Conservation (phyloP, 2,113 vertebrate genomes). For the Sapayoa aenigma region DNA sequence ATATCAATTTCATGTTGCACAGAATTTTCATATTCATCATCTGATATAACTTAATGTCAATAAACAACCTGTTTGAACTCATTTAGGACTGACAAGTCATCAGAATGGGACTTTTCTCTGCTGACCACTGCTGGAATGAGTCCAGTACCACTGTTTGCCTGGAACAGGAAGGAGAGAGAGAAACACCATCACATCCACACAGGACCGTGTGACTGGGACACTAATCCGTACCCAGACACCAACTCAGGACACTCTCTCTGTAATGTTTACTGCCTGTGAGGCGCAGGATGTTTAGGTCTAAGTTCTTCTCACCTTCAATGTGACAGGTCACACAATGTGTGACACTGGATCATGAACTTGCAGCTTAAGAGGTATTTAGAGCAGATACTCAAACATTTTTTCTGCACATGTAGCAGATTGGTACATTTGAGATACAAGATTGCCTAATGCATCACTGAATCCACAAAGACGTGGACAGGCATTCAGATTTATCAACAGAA, state of each 20-base stretch:
- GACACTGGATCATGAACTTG: background rate
- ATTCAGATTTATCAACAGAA: background rate
- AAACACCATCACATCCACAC: background rate
- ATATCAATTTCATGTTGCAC: background rate
- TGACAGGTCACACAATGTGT: background rate
- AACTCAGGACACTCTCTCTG: background rate
- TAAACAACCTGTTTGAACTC: background rate
- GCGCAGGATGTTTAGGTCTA: background rate
- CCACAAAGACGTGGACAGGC: background rate
- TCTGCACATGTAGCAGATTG: background rate
- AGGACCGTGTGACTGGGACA: too few species aligned
- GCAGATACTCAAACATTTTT: background rate
- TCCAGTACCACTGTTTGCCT: background rate
- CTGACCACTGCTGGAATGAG: background rate
- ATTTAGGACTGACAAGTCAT: background rate
- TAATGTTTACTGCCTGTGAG: background rate
- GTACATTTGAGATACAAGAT: background rate
- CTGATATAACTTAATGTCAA: background rate
- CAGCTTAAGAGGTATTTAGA: background rate
- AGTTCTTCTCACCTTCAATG: rapidly evolving
- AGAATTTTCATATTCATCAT: background rate
- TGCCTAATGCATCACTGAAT: background rate
- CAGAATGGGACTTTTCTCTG: background rate
- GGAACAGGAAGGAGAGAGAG: background rate
- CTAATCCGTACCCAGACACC: background rate